Conservation (phyloP, 2,888 invertebrate species). For the Stegana nigrithorax region DNA sequence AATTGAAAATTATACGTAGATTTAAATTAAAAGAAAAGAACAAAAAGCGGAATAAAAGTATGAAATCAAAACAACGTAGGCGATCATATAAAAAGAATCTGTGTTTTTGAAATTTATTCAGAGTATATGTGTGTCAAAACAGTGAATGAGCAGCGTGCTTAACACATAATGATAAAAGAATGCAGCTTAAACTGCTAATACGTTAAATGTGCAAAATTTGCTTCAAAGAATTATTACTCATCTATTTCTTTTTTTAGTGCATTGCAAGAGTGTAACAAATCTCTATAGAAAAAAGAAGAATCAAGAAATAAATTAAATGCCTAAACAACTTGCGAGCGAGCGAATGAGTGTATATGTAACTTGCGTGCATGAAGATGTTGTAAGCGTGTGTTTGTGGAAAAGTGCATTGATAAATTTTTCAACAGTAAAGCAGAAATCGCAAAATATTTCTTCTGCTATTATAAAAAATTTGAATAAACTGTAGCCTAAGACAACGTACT, state of each 20-base stretch:
- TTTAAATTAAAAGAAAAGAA: neutral
- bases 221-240: too few species aligned
- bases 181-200: constrained; percentile 16
- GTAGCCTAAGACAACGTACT: constrained; percentile 46
- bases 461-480: constrained; percentile 38
- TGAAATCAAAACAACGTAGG: too few species aligned
- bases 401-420: constrained; percentile 8
- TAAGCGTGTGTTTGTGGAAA: constrained; percentile 20
- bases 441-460: constrained; percentile 11
- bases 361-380: neutral
- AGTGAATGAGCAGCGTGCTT: too few species aligned
- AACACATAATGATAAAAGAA: constrained; percentile 1
- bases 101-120: too few species aligned
- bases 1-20: neutral
- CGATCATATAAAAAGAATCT: neutral
- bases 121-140: too few species aligned
- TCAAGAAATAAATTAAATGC: constrained; percentile 6
- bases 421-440: too few species aligned
- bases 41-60: neutral
- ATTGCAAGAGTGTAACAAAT: too few species aligned
- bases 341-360: neutral
- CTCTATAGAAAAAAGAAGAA: neutral
- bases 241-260: too few species aligned
- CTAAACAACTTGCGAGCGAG: neutral
- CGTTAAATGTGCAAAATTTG: neutral